Base-by-base conservation (phyloP, 2,888 invertebrate genomes). In the Erebia aethiops region DNA sequence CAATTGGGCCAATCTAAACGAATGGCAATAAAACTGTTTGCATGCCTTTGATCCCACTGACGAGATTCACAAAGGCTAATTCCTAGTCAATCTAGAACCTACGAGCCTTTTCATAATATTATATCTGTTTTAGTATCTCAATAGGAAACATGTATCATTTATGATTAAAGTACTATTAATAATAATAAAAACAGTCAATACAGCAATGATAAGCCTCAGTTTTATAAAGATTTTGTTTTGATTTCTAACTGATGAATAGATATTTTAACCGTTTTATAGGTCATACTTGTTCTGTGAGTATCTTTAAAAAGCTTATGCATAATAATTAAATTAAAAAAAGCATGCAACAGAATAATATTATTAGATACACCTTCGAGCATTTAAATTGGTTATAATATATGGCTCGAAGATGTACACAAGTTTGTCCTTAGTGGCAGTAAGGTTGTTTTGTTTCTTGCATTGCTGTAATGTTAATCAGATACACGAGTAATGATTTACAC, bases 11-110 rank as follows among this genome's bases (percentile, higher is more conserved):
- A 78, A 78, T 78, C 73, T 77, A 77, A 78, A 77, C 76, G 78
- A 77, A 75, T 76, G 81, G 75, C 83, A 84, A 86, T 86, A 80
- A 83, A 86, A 82, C 80, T 80, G 84, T 86, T 87, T 84, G 82
- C 84, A 85, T 84, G 83, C 81, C 81, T 84, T 79, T 82, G 82
- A 87, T 82, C 81, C 78, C 78, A 74, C 63, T 21, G 60, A 69
- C 64, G 61, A 70, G 69, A 70, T 70, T 68, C 70, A 57, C 65
- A 70, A 51, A 26, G 35, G 16, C 26, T 18, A 46, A 49, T 56
- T 26, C 21, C 46, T n/a, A 62, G 46, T 56, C n/a, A 49, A 14
- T 62, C 9, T 5, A 63, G 63, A 26, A 21, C 18, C 26, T 65
- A 35, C 51, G 13, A 56, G 18, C 14, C 43, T 18, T 56, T 56